phyloP scores from a whole-genome alignment of 1,140 invertebrate genomes.

The Zaprionus lachaisei region DNA sequence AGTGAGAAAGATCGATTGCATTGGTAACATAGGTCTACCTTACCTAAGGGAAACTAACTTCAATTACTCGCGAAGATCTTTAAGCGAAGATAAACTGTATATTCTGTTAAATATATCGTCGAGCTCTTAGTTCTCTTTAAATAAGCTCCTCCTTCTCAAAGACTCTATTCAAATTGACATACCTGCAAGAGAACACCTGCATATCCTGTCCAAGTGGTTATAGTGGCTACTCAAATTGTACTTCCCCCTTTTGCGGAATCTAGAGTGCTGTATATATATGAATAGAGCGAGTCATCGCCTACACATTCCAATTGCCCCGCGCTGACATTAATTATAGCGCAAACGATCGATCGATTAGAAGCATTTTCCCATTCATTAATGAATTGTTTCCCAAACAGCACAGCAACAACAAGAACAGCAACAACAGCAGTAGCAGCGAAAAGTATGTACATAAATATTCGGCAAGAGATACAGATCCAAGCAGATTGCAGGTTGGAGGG shows the following conservation, averaged over 20 bases:
- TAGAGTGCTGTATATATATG: not conserved
- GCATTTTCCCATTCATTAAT: constrained; percentile 82
- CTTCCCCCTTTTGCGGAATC: not conserved
- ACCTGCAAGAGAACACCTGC: not conserved
- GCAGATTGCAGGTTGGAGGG: constrained; percentile 35
- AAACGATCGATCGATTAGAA: constrained; percentile 82
- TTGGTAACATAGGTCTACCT: no score
- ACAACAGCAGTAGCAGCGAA: constrained; percentile 27
- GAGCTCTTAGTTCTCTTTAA: not conserved
- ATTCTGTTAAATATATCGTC: not conserved
- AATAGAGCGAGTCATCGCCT: constrained; percentile 39
- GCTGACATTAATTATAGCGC: constrained; percentile 81
- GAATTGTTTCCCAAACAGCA: constrained; percentile 77
- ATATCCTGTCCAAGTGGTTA: not conserved
- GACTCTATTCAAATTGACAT: not conserved
- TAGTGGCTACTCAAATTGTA: not conserved
- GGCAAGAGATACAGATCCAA: constrained; percentile 21
- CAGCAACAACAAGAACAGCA: constrained; percentile 40
- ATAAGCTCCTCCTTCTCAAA: not conserved
- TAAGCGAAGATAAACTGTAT: not conserved
- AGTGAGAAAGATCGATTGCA: no score
- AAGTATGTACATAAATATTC: constrained; percentile 75
- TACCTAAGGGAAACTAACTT: not conserved
- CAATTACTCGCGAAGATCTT: not conserved
- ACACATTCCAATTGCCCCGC: constrained; percentile 74